Percentiles rank a stretch among this genome's conserved stretches.
Conservation (phyloP, 35 echinoderm and acorn worm genomes). For the Diadema setosum region DNA sequence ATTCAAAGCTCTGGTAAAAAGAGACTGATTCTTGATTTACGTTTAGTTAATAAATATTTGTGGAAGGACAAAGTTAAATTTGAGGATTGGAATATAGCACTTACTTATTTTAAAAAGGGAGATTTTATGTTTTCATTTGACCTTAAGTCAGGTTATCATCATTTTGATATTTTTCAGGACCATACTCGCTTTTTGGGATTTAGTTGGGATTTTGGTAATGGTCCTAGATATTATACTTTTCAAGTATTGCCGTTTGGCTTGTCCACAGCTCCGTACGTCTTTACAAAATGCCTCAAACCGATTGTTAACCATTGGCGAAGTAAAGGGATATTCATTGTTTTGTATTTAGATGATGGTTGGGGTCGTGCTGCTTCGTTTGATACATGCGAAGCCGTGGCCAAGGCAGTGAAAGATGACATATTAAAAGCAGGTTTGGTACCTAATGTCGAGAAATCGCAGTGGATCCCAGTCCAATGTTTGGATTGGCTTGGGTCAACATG, state of each 20-base stretch:
- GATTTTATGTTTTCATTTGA: conserved; percentile 45
- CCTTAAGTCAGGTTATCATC: conserved; percentile 45
- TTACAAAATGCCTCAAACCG: conserved; percentile 5
- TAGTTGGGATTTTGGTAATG: conserved; percentile 20
- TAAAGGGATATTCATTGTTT: conserved; percentile 26
- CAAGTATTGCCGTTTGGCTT: conserved; percentile 32
- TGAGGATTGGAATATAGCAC: conserved; percentile 3
- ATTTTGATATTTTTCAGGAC: conserved; percentile 26
- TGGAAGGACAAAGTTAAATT: conserved; percentile 5
- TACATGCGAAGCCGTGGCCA: background rate
- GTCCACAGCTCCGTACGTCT: conserved; percentile 28
- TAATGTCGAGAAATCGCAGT: conserved; percentile 29
- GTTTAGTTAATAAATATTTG: conserved; percentile 26
- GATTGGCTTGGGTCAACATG: too few relatives aligned
- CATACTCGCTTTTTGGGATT: conserved; percentile 25
- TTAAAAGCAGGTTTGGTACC: conserved; percentile 20
- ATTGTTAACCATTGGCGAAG: conserved; percentile 32
- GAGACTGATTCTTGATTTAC: conserved; percentile 25
- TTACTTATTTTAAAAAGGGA: conserved; percentile 4
- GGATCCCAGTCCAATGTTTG: too few relatives aligned
- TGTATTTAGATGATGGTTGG: conserved; percentile 52
- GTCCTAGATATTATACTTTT: conserved; percentile 11
- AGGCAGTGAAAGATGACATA: conserved; percentile 27
- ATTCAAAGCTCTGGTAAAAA: conserved; percentile 34
- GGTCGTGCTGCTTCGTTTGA: background rate